Conservation (phyloP, 1,140 invertebrate species). For the Listronotus bonariensis region DNA sequence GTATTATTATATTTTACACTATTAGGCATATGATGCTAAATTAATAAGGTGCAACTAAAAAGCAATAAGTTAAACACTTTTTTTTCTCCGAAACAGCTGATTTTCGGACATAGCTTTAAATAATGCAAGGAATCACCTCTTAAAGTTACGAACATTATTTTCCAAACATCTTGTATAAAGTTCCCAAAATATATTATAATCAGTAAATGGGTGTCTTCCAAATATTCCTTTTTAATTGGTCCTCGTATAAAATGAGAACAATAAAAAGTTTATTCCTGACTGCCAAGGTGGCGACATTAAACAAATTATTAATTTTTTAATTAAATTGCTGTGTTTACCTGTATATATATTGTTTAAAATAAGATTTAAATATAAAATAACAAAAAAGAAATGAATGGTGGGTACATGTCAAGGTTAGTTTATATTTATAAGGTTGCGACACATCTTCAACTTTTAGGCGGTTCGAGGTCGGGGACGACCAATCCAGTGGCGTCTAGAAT, state of each 20-base stretch:
- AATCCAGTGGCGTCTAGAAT: too few relatives aligned
- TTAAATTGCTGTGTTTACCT: conserved; percentile 12
- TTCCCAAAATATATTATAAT: not conserved
- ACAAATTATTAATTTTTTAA: conserved; percentile 21
- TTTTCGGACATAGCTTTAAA: too few relatives aligned
- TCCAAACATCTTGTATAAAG: not conserved
- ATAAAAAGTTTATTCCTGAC: conserved; percentile 17
- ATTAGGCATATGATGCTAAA: too few relatives aligned
- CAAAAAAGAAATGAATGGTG: not conserved
- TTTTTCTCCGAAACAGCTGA: too few relatives aligned
- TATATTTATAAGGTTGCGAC: too few relatives aligned
- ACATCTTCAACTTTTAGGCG: too few relatives aligned
- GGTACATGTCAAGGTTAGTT: too few relatives aligned
- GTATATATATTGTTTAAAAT: not conserved
- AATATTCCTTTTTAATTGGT: not conserved
- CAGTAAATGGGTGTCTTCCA: not conserved
- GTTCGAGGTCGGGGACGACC: too few relatives aligned
- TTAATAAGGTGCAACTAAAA: too few relatives aligned
- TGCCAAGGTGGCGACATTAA: conserved; percentile 3
- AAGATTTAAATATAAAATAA: conserved; percentile 1
- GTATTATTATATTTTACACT: too few relatives aligned
- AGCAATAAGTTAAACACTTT: too few relatives aligned
- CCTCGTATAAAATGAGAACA: conserved; percentile 3
- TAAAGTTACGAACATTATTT: not conserved
- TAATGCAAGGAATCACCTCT: too few relatives aligned